These are phyloP conservation scores for Microplitis mediator DNA, from an alignment of 1,140 invertebrate genomes.

Conservation along the genomic window DNA sequence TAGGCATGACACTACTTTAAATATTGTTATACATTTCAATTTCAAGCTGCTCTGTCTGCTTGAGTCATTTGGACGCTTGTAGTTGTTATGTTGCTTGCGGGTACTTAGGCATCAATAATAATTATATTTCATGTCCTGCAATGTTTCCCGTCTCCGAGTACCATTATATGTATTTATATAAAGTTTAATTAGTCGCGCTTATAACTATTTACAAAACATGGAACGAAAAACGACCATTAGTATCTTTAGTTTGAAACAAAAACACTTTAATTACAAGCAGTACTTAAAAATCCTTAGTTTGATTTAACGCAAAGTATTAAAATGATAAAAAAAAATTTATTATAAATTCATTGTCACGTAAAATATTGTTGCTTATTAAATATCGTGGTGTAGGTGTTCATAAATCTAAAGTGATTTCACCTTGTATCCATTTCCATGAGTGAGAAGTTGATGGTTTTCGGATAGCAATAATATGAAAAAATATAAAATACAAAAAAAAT, in stretches of 20 bases:
- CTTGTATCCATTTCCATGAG: constrained; percentile 28
- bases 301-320: too few relatives aligned
- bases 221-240: too few relatives aligned
- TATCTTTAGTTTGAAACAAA: too few relatives aligned
- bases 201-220: too few relatives aligned
- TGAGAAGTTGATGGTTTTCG: not conserved
- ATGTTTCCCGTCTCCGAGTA: too few relatives aligned
- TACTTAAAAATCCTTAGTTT: too few relatives aligned
- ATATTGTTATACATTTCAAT: constrained; percentile 14
- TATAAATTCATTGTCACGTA: not conserved
- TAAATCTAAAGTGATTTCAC: constrained; percentile 19
- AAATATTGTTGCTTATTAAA: not conserved
- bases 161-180: too few relatives aligned
- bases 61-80: too few relatives aligned
- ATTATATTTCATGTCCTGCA: too few relatives aligned
- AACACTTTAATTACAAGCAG: too few relatives aligned
- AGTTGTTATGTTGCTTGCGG: constrained; percentile 16
- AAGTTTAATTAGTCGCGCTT: too few relatives aligned
- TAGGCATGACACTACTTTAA: not conserved
- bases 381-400: constrained; percentile 2
- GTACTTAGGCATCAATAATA: not conserved
- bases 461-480: not conserved
- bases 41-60: constrained; percentile 5
- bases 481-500: too few relatives aligned
- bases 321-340: not conserved